phyloP scores from a whole-genome alignment of 2,888 invertebrate genomes.

The Deroplatys truncata region DNA sequence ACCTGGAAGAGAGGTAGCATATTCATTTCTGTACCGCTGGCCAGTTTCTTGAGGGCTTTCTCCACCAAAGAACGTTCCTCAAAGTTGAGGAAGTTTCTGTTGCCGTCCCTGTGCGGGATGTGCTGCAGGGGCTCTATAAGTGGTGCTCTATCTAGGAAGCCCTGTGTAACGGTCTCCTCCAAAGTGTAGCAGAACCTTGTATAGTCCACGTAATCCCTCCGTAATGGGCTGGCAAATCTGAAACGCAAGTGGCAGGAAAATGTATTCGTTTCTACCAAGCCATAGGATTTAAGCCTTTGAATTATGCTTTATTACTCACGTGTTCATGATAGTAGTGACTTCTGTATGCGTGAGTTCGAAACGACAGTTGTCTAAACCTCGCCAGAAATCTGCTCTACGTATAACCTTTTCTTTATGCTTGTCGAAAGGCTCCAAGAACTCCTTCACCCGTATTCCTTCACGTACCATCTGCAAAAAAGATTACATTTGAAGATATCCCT shows the following conservation, averaged over 20 bases:
- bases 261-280: neutral
- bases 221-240: conserved; percentile 61
- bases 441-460: conserved; percentile 60
- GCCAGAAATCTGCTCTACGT: conserved; percentile 62
- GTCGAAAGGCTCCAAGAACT: conserved; percentile 67
- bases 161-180: conserved; percentile 66
- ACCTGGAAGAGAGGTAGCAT: conserved; percentile 1
- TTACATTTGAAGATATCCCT: neutral
- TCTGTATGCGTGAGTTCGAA: conserved; percentile 63
- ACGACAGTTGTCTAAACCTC: conserved; percentile 63
- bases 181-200: conserved; percentile 61
- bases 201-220: conserved; percentile 50
- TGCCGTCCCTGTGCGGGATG: conserved; percentile 61
- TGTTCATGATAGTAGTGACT: conserved; percentile 65
- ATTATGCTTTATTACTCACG: neutral
- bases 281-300: neutral
- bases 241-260: conserved; percentile 16
- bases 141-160: conserved; percentile 62
- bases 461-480: conserved; percentile 52
- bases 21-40: conserved; percentile 42
- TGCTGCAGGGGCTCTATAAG: conserved; percentile 65
- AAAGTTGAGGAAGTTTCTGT: conserved; percentile 64
- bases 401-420: conserved; percentile 59
- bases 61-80: conserved; percentile 64
- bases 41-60: conserved; percentile 63